Evolutionary conservation across 2,797 vertebrate species (phyloP).

Genomic region (Hyperoplus immaculatus): DNA sequence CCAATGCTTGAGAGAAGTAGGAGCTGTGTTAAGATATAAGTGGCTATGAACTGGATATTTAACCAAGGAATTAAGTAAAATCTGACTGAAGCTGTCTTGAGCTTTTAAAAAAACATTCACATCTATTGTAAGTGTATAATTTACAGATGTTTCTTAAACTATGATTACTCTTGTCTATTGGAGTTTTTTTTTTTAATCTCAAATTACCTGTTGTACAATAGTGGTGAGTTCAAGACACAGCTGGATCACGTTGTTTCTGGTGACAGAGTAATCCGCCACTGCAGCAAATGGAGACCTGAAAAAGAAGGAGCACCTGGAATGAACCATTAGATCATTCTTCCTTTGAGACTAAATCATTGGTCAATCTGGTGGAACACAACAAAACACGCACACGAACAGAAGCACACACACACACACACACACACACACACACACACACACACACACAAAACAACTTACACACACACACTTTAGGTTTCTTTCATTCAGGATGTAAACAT

Average conservation of each 20-base stretch:
- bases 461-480: background rate
- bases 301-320: constrained; percentile 88
- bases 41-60: background rate
- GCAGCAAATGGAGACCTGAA: constrained; percentile 98
- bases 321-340: constrained; percentile 86
- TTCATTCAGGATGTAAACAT: background rate
- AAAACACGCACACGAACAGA: too few relatives aligned
- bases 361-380: constrained; percentile 42
- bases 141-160: constrained; percentile 2
- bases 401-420: constrained; percentile 4
- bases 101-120: background rate
- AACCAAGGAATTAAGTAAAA: background rate
- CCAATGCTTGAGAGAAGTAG: background rate
- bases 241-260: constrained; percentile 98
- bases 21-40: background rate
- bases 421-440: background rate
- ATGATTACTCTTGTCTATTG: background rate
- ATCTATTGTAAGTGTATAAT: background rate
- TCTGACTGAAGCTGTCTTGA: background rate
- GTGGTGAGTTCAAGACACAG: constrained; percentile 99
- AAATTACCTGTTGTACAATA: constrained; percentile 95
- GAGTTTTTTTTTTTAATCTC: too few relatives aligned
- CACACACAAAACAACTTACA: background rate
- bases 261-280: constrained; percentile 98
- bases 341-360: constrained; percentile 67